Conservation (phyloP, 2,888 invertebrate genomes). For the Diachrysia chrysitis region DNA sequence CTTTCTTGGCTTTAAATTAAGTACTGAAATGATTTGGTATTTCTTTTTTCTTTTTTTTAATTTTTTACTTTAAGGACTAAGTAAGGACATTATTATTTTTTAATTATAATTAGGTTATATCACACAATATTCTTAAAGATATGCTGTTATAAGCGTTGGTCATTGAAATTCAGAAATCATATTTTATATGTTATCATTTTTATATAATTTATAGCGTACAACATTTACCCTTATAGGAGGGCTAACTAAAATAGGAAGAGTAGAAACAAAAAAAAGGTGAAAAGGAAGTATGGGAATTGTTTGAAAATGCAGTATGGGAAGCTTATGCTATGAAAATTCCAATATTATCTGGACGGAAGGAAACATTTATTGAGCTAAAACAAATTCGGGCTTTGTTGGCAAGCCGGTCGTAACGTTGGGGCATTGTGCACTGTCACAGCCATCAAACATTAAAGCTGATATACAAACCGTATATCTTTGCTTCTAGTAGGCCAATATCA, state of each 20-base stretch:
- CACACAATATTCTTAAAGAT: slow-evolving; percentile 88
- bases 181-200: slow-evolving; percentile 51
- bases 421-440: slow-evolving; percentile 75
- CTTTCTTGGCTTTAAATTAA: slow-evolving; percentile 81
- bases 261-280: slow-evolving; percentile 34
- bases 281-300: slow-evolving; percentile 42
- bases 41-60: slow-evolving; percentile 66
- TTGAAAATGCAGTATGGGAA: slow-evolving; percentile 73
- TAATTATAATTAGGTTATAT: slow-evolving; percentile 87
- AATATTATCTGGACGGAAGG: slow-evolving; percentile 86
- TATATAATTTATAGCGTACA: slow-evolving; percentile 59
- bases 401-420: slow-evolving; percentile 60
- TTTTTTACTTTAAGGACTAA: slow-evolving; percentile 78
- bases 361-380: slow-evolving; percentile 82
- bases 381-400: slow-evolving; percentile 61
- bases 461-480: slow-evolving; percentile 61
- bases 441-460: slow-evolving; percentile 68
- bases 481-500: slow-evolving; percentile 63
- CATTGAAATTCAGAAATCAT: slow-evolving; percentile 78
- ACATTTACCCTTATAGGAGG: slow-evolving; percentile 48
- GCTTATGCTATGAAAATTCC: slow-evolving; percentile 83
- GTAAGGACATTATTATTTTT: slow-evolving; percentile 76
- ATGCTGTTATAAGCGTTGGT: slow-evolving; percentile 88
- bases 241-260: slow-evolving; percentile 53
- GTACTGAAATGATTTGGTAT: slow-evolving; percentile 86